phyloP scores from a whole-genome alignment of 2,113 vertebrate genomes.

The Prolemur simus region DNA sequence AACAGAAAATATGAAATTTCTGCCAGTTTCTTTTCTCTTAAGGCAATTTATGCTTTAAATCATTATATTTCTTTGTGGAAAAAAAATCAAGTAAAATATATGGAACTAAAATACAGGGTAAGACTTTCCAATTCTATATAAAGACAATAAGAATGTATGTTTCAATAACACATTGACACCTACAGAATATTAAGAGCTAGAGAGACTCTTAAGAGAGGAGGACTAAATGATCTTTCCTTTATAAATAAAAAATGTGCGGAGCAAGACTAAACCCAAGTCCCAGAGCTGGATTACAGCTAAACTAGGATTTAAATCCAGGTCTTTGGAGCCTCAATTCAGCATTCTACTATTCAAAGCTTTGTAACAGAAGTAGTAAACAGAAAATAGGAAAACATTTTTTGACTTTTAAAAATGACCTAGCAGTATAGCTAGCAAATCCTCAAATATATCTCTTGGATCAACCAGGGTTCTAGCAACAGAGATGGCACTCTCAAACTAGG shows the following conservation, averaged over 20 bases:
- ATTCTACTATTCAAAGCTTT: neutral
- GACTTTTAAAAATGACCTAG: neutral
- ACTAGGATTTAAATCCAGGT: neutral
- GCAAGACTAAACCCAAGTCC: neutral
- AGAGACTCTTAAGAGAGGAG: neutral
- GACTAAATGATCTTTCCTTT: neutral
- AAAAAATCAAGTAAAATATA: neutral
- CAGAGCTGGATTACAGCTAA: neutral
- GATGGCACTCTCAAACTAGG: neutral
- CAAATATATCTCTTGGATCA: neutral
- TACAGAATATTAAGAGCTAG: neutral
- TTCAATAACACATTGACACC: neutral
- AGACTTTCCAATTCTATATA: neutral
- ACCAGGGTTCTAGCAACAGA: neutral
- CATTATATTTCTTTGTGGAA: neutral
- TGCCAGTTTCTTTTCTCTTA: neutral
- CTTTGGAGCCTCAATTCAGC: neutral
- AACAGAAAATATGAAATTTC: neutral
- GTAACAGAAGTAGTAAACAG: neutral
- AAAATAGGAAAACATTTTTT: neutral
- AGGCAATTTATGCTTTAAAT: neutral
- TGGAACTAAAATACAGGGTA: neutral
- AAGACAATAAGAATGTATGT: neutral
- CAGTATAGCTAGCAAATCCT: neutral
- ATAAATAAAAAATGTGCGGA: neutral